A percentile compares a stretch with the other conserved stretches of the same genome.
phyloP scores from a whole-genome alignment of 2,113 vertebrate genomes.

The Sciurus niger region DNA sequence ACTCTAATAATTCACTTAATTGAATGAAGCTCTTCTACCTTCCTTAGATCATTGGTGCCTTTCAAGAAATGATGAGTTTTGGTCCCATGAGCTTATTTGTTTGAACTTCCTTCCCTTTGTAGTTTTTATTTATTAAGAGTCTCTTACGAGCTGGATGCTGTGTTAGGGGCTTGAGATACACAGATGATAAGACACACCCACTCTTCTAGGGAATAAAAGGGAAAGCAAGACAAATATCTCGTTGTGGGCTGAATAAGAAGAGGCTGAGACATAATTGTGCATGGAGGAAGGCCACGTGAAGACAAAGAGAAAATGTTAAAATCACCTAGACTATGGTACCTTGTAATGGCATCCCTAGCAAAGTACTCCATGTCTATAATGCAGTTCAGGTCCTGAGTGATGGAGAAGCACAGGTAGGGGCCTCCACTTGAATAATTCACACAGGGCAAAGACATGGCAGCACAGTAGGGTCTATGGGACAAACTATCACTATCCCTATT shows the following conservation, averaged over 20 bases:
- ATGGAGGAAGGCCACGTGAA: neutral
- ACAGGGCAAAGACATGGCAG: neutral
- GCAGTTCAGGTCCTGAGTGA: neutral
- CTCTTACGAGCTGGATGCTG: neutral
- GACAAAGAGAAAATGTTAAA: neutral
- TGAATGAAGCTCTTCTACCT: constrained; percentile 42
- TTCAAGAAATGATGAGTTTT: constrained; percentile 68
- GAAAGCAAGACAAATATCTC: neutral
- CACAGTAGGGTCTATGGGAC: neutral
- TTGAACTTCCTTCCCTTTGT: constrained; percentile 54
- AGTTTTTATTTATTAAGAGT: constrained; percentile 35
- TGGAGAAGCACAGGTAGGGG: neutral
- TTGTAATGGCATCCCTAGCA: neutral
- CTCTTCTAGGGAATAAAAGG: neutral
- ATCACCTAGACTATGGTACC: neutral
- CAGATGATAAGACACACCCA: neutral
- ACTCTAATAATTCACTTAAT: constrained; percentile 57
- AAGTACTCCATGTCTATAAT: neutral
- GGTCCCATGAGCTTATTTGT: constrained; percentile 44
- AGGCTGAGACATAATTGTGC: neutral
- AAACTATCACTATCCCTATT: neutral
- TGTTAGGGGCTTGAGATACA: neutral
- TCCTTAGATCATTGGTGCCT: constrained; percentile 47
- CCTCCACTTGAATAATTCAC: neutral
- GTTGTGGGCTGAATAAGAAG: neutral